Percentiles rank a stretch among this genome's conserved stretches.
Conservation (phyloP, 2,888 invertebrate genomes). For the Timandra comae region DNA sequence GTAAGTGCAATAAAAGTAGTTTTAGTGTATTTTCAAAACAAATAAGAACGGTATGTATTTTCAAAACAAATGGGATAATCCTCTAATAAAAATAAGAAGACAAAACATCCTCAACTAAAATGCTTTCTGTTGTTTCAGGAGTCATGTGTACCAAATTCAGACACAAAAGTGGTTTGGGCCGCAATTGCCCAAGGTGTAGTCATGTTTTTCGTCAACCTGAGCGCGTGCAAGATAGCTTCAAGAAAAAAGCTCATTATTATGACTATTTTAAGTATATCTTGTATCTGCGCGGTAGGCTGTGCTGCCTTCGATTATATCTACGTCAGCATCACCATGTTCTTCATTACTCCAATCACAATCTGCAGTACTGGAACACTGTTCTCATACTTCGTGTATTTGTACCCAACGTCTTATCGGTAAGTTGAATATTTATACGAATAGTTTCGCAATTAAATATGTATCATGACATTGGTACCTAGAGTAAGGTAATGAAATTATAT, state of each 20-base stretch:
- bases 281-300: slow-evolving; percentile 21
- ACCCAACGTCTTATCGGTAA: slow-evolving; percentile 61
- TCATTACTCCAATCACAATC: slow-evolving; percentile 52
- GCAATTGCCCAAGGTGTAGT: slow-evolving; percentile 18
- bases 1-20: no score
- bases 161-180: slow-evolving; percentile 15
- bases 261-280: slow-evolving; percentile 17
- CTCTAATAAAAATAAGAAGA: no score
- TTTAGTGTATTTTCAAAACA: no score
- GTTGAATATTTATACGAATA: no score
- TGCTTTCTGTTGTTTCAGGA: neutral
- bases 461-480: no score
- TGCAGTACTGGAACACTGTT: slow-evolving; percentile 40
- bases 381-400: slow-evolving; percentile 58
- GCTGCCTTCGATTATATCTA: slow-evolving; percentile 20
- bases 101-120: no score
- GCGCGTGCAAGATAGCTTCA: slow-evolving; percentile 22
- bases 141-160: slow-evolving; percentile 4
- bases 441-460: no score
- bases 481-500: no score
- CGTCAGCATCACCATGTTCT: slow-evolving; percentile 36
- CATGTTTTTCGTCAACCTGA: slow-evolving; percentile 22
- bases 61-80: no score
- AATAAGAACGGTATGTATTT: no score
- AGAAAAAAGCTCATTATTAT: slow-evolving; percentile 28